phyloP scores from a whole-genome alignment of 2,888 invertebrate genomes.

The Sminthurinus aureus region DNA sequence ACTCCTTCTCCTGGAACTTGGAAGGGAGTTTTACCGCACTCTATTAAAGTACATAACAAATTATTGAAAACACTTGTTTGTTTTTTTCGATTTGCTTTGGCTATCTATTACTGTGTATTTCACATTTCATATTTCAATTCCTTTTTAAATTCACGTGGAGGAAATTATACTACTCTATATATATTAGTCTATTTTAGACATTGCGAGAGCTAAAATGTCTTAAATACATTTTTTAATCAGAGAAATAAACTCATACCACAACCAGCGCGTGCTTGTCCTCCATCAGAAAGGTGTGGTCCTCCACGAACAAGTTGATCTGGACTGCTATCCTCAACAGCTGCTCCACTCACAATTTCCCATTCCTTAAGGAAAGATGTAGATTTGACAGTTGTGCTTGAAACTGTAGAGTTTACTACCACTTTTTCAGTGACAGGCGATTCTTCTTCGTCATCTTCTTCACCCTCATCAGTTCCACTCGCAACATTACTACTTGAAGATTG shows the following conservation, averaged over 20 bases:
- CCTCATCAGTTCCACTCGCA: neutral
- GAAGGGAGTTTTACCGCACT: conserved; percentile 56
- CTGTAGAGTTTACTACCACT: neutral
- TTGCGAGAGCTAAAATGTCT: too few relatives aligned
- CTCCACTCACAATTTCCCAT: conserved; percentile 29
- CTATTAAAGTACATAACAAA: conserved; percentile 31
- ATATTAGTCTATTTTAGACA: too few relatives aligned
- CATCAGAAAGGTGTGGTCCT: neutral
- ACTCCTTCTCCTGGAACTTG: conserved; percentile 51
- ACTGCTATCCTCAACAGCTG: neutral
- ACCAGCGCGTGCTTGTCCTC: conserved; percentile 22
- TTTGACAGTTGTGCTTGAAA: neutral
- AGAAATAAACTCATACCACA: conserved; percentile 13
- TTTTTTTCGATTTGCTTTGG: too few relatives aligned
- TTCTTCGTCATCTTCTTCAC: conserved; percentile 7
- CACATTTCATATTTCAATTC: too few relatives aligned
- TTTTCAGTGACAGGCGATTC: neutral
- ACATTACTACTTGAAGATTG: too few relatives aligned
- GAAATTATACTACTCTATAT: neutral
- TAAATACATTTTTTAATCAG: neutral
- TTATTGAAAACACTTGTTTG: too few relatives aligned
- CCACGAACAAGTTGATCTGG: neutral
- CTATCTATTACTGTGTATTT: too few relatives aligned
- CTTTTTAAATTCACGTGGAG: neutral
- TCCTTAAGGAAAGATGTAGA: conserved; percentile 17